Base-by-base conservation (phyloP, 2,888 invertebrate genomes). In the Gastrophysa polygoni region DNA sequence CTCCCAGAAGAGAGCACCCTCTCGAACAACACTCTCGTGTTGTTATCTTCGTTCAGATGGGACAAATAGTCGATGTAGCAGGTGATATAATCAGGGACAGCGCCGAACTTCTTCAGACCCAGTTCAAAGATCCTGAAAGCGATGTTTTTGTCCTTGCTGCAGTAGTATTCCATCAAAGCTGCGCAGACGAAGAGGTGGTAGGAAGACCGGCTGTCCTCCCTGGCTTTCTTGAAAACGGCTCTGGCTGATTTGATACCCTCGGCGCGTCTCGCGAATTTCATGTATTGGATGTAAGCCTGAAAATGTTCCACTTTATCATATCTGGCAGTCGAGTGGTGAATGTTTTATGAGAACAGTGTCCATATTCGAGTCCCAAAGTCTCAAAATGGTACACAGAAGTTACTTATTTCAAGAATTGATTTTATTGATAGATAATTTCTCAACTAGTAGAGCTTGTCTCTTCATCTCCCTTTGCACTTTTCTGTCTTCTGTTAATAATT, bases 41-140 rank as follows among this genome's bases (percentile, higher is more conserved):
- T 99, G 82, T 99, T 99, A 79, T 99, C 99, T 88, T 99, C 98
- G 81, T 99, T 99, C 43, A 99, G 85, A 88, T 98, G 98, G 7
- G 97, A 96, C 58, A 98, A 82, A 75, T 98, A 99, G 81, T 99
- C 98, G 63, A 99, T 94, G 77, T 98, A 99, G 74, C 95, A 93
- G 68, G 95, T 85, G 60, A 98, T 92, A 76, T 97, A 99, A 72
- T 98, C 97, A 0, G 98, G 95, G 75, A 94, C 92, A 73, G 95
- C 93, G 0, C 93, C 92, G 81, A 96, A 99, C 80, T 97, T 97
- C 83, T 98, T 99, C 55, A 99, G 83, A 0, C 99, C 99, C 57
- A 99, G 84, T 81, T 99, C 98, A 83, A 99, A 99, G 71, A 98
- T 96, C 63, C 96, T 86, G 82, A 96, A 96, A 0, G 97, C 97